Evolutionary conservation across 2,888 invertebrate species (phyloP).

Genomic region (Patella caerulea): DNA sequence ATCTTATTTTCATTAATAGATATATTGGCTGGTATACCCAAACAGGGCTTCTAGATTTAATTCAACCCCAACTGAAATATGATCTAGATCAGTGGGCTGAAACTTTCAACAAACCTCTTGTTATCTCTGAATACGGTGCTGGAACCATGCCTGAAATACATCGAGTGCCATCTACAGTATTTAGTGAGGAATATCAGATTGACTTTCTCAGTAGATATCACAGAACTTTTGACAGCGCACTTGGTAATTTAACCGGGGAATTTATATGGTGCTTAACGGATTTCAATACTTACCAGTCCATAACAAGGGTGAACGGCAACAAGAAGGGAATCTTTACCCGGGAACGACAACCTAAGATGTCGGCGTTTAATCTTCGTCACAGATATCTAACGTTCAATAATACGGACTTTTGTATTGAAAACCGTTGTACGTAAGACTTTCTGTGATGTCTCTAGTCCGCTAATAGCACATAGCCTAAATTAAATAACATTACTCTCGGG

Average conservation of each 20-base stretch:
- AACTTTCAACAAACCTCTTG: conserved; percentile 86
- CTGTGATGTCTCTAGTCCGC: no score
- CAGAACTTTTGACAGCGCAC: conserved; percentile 88
- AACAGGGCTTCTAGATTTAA: conserved; percentile 83
- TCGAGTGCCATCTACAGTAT: conserved; percentile 78
- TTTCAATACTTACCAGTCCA: conserved; percentile 87
- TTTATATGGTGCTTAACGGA: conserved; percentile 99
- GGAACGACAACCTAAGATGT: conserved; percentile 89
- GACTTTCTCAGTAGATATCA: conserved; percentile 87
- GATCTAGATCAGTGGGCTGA: conserved; percentile 86
- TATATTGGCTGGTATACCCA: conserved; percentile 95
- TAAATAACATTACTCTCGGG: no score
- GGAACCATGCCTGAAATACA: conserved; percentile 92
- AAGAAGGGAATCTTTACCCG: conserved; percentile 84
- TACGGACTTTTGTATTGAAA: no score
- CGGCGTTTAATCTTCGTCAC: conserved; percentile 74
- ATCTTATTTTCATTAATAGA: conserved; percentile 80
- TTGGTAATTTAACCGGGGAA: conserved; percentile 86
- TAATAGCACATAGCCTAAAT: no score
- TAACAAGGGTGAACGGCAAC: conserved; percentile 72
- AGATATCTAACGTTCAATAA: no score
- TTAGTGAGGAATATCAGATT: conserved; percentile 95
- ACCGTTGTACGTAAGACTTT: no score
- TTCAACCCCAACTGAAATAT: conserved; percentile 78
- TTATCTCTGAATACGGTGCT: conserved; percentile 95